phyloP scores from a whole-genome alignment of 2,113 vertebrate species.

The Eurypyga helias region DNA sequence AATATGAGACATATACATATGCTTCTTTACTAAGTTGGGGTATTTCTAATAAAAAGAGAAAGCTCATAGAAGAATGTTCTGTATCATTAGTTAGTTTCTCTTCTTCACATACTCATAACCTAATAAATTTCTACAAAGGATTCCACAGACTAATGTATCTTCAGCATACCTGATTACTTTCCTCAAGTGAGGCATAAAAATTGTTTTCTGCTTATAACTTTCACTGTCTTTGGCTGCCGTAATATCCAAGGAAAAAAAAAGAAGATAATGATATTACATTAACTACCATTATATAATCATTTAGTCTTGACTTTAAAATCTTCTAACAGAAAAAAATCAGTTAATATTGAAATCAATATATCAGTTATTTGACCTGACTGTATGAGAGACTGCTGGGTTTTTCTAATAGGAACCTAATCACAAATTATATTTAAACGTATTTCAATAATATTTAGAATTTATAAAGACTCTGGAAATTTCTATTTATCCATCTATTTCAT shows the following conservation, averaged over 20 bases:
- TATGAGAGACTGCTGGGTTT: rapidly evolving
- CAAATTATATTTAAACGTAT: background rate
- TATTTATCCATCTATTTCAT: background rate
- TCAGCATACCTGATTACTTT: background rate
- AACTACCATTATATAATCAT: background rate
- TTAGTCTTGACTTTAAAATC: background rate
- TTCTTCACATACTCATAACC: background rate
- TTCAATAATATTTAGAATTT: background rate
- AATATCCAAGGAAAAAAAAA: background rate
- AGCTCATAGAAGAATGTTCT: background rate
- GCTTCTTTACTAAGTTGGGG: background rate
- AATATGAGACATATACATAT: background rate
- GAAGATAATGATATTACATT: background rate
- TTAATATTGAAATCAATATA: background rate
- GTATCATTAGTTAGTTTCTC: background rate
- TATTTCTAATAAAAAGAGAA: background rate
- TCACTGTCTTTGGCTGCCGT: background rate
- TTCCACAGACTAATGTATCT: background rate
- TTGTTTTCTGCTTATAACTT: background rate
- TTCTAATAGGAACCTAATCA: background rate
- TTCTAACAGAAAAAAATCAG: background rate
- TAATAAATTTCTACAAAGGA: background rate
- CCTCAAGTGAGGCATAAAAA: background rate
- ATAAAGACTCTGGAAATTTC: background rate
- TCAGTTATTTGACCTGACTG: background rate